phyloP scores from a whole-genome alignment of 2,888 invertebrate genomes.

The Drosophila diplacantha region DNA sequence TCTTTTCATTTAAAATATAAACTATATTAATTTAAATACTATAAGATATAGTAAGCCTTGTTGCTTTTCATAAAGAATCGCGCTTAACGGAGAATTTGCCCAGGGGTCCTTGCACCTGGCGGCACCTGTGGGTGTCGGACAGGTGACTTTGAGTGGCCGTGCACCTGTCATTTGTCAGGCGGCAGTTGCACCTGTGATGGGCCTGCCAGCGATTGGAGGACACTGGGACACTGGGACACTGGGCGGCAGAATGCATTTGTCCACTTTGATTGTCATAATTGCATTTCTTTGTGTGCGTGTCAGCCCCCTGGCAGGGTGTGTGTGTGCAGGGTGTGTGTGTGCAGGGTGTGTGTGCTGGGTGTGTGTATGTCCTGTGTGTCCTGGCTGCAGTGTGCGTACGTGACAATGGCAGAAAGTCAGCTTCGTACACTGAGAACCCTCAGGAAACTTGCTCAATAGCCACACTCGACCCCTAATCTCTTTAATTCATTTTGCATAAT shows the following conservation, averaged over 20 bases:
- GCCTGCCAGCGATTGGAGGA: slow-evolving; percentile 15
- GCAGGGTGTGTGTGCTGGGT: slow-evolving; percentile 4
- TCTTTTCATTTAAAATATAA: too few relatives aligned
- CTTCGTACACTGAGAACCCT: neutral
- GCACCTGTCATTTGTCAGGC: slow-evolving; percentile 60
- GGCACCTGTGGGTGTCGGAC: neutral
- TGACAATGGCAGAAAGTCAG: slow-evolving; percentile 38
- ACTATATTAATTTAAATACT: too few relatives aligned
- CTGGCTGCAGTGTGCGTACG: slow-evolving; percentile 28
- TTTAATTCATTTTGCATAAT: neutral
- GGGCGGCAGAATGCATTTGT: slow-evolving; percentile 54
- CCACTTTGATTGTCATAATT: slow-evolving; percentile 70
- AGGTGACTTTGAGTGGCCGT: slow-evolving; percentile 40
- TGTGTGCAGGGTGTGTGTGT: neutral
- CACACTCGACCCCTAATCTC: rapidly evolving
- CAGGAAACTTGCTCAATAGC: neutral
- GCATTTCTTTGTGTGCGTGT: slow-evolving; percentile 55
- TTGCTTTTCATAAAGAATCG: neutral
- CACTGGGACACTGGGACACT: slow-evolving; percentile 10
- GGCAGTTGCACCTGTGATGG: slow-evolving; percentile 34
- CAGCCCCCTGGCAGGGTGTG: neutral
- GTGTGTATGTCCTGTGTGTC: slow-evolving; percentile 3
- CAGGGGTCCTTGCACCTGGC: neutral
- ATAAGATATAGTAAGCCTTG: too few relatives aligned
- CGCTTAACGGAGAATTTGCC: neutral